These are phyloP conservation scores for Bellardia bayeri DNA, from an alignment of 2,888 invertebrate species.

Conservation along the genomic window DNA sequence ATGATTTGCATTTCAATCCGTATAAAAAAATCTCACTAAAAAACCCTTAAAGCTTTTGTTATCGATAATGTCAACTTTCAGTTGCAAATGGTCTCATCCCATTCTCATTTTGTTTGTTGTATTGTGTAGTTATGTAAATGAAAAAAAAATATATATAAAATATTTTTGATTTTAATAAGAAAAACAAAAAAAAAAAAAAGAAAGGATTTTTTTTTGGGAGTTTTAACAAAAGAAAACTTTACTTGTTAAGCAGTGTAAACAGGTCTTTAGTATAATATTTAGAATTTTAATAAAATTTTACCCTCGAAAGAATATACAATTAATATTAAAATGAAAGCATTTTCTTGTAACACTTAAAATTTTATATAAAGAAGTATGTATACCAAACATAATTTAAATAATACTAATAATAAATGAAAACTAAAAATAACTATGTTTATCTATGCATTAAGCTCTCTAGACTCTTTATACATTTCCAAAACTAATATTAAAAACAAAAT, in stretches of 20 bases:
- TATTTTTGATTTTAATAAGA: no score
- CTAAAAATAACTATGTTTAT: slow-evolving; percentile 28
- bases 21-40: no score
- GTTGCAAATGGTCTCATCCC: no score
- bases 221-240: not conserved
- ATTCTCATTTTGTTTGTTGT: no score
- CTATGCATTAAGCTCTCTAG: slow-evolving; percentile 52
- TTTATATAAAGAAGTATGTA: slow-evolving; percentile 51
- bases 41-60: no score
- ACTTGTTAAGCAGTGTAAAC: slow-evolving; percentile 23
- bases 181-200: no score
- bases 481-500: slow-evolving; percentile 14
- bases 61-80: no score
- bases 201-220: no score
- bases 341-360: slow-evolving; percentile 48
- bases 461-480: slow-evolving; percentile 59
- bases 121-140: no score
- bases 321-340: slow-evolving; percentile 43
- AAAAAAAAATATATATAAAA: no score
- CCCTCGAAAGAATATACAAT: not conserved
- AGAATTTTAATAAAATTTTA: slow-evolving; percentile 28
- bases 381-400: slow-evolving; percentile 35
- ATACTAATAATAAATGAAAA: slow-evolving; percentile 10
- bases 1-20: no score
- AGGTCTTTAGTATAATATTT: slow-evolving; percentile 22